Conservation (phyloP, 2,888 invertebrate species). For the Phania funesta region DNA sequence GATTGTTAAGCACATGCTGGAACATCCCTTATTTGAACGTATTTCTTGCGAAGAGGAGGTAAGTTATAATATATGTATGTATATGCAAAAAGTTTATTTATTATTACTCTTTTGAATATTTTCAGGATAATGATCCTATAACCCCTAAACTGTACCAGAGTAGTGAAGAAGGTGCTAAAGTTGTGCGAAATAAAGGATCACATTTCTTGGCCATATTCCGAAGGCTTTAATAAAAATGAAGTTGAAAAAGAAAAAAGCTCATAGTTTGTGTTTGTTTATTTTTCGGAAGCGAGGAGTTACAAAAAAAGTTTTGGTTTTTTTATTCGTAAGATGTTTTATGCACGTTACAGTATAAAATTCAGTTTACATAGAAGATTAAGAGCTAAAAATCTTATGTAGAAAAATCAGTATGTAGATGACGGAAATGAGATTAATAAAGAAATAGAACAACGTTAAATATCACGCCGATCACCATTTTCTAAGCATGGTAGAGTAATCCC, state of each 20-base stretch:
- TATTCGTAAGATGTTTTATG: too few species aligned
- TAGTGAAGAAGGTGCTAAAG: slow-evolving; percentile 99
- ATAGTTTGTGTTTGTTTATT: neutral
- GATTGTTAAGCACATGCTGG: slow-evolving; percentile 95
- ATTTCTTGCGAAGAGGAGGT: slow-evolving; percentile 89
- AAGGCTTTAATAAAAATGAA: slow-evolving; percentile 80
- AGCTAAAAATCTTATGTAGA: too few species aligned
- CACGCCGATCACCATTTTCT: too few species aligned
- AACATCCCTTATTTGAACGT: slow-evolving; percentile 93
- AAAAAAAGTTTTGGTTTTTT: too few species aligned
- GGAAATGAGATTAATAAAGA: too few species aligned
- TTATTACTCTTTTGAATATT: neutral
- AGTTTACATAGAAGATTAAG: too few species aligned
- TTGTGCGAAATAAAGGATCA: slow-evolving; percentile 95
- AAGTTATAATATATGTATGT: slow-evolving; percentile 72
- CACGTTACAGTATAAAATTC: too few species aligned
- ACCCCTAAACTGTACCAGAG: slow-evolving; percentile 94
- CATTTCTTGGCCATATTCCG: slow-evolving; percentile 95
- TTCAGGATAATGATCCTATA: slow-evolving; percentile 89
- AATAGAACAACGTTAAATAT: too few species aligned
- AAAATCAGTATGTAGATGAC: too few species aligned
- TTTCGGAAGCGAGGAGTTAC: too few species aligned
- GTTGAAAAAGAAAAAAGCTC: neutral
- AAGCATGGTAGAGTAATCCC: too few species aligned
- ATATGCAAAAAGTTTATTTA: neutral